These are phyloP conservation scores for Cydia splendana DNA, from an alignment of 1,140 invertebrate genomes.

Conservation along the genomic window DNA sequence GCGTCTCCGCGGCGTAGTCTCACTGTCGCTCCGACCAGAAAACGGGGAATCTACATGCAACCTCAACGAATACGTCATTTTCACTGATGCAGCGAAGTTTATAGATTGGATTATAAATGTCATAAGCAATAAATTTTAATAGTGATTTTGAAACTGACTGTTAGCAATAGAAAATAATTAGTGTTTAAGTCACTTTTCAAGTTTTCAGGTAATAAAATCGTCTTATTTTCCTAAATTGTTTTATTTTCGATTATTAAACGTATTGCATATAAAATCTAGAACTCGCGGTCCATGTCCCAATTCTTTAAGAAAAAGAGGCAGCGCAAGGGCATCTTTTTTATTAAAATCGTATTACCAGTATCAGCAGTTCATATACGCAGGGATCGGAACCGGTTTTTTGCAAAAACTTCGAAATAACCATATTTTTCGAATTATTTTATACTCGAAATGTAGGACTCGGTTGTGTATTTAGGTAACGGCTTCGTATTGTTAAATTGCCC, in stretches of 20 bases:
- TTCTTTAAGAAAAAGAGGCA: no score
- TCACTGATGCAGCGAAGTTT: constrained; percentile 72
- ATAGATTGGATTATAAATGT: constrained; percentile 62
- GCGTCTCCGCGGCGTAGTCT: constrained; percentile 77
- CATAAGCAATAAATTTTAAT: constrained; percentile 38
- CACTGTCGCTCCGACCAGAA: constrained; percentile 61
- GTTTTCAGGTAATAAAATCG: background rate
- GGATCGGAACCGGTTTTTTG: no score
- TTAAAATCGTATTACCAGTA: no score
- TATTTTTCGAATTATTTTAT: no score
- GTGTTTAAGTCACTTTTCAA: background rate
- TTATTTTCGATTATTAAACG: background rate
- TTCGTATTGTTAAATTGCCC: no score
- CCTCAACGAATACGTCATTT: constrained; percentile 71
- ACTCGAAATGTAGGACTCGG: no score
- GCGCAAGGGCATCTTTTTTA: no score
- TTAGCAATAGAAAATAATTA: background rate
- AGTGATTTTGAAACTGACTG: constrained; percentile 1
- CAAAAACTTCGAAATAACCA: no score
- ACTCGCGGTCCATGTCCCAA: no score
- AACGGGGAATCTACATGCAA: constrained; percentile 64
- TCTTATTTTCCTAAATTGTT: background rate
- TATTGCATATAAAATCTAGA: no score
- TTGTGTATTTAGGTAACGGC: no score
- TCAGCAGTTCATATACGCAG: no score